Evolutionary conservation across 2,113 vertebrate species (phyloP).

Genomic region (Egretta garzetta): DNA sequence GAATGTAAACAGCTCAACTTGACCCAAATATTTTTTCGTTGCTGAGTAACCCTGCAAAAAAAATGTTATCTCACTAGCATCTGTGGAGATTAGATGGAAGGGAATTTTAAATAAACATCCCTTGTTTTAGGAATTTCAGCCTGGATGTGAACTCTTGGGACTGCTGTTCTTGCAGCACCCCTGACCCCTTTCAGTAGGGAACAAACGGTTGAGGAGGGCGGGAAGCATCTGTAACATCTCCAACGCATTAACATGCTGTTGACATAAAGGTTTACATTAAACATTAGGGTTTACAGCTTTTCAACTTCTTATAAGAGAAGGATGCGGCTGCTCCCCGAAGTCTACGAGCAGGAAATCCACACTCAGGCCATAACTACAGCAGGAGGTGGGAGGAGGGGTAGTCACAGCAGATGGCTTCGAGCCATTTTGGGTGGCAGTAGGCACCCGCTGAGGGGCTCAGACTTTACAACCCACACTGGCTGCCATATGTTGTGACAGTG

Average conservation of each 20-base stretch:
- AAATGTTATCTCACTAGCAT: slow-evolving; percentile 36
- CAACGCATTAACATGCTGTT: background rate
- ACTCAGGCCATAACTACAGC: background rate
- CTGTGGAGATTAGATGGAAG: slow-evolving; percentile 43
- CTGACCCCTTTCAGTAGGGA: background rate
- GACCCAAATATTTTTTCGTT: slow-evolving; percentile 74
- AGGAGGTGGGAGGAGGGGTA: slow-evolving; percentile 31
- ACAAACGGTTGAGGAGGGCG: background rate
- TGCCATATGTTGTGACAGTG: slow-evolving; percentile 26
- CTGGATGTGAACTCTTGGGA: background rate
- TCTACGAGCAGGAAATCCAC: background rate
- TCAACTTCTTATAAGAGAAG: background rate
- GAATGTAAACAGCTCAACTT: slow-evolving; percentile 57
- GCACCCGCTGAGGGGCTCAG: background rate
- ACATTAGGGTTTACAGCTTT: background rate
- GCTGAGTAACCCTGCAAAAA: slow-evolving; percentile 69
- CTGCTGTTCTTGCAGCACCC: background rate
- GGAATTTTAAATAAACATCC: slow-evolving; percentile 51
- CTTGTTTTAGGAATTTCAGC: slow-evolving; percentile 8
- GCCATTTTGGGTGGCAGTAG: slow-evolving; percentile 45
- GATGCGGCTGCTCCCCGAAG: background rate
- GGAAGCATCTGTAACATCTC: background rate
- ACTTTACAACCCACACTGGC: slow-evolving; percentile 26
- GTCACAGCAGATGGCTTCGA: slow-evolving; percentile 32
- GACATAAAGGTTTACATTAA: background rate